These are phyloP conservation scores for Agrochola macilenta DNA, from an alignment of 2,888 invertebrate genomes.

Conservation along the genomic window DNA sequence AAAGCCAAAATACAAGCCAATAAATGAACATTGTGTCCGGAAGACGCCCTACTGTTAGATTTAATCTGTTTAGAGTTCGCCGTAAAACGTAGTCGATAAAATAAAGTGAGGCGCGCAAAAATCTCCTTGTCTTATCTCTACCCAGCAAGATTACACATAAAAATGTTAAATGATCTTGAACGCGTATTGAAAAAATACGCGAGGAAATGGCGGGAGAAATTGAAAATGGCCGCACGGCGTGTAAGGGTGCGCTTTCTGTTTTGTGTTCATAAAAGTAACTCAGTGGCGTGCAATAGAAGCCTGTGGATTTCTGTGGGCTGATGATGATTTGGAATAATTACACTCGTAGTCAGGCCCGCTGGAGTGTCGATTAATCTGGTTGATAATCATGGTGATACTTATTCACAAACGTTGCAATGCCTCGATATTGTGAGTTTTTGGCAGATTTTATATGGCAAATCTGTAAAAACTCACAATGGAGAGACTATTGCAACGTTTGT, in stretches of 20 bases:
- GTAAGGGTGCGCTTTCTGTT: conserved; percentile 63
- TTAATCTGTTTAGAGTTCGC: conserved; percentile 88
- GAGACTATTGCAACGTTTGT: neutral
- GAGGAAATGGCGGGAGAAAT: conserved; percentile 85
- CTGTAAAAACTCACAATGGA: neutral
- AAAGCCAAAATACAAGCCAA: conserved; percentile 82
- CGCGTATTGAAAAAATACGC: conserved; percentile 89
- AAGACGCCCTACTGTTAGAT: conserved; percentile 83
- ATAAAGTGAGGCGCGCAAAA: conserved; percentile 87
- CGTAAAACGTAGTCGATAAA: conserved; percentile 88
- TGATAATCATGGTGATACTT: neutral
- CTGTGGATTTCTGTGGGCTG: neutral
- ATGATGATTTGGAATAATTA: neutral
- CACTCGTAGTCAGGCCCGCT: neutral
- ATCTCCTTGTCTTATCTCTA: conserved; percentile 87
- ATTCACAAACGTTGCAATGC: neutral
- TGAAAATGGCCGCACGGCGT: conserved; percentile 65
- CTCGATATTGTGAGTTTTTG: neutral
- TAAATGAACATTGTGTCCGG: conserved; percentile 77
- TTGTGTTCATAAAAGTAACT: neutral
- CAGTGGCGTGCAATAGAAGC: no score
- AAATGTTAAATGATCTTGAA: conserved; percentile 90
- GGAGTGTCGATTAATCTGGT: neutral
- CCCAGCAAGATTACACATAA: conserved; percentile 90
- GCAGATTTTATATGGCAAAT: neutral